Base-by-base conservation (phyloP, 2,888 invertebrate genomes). In the Conchocele bisecta region DNA sequence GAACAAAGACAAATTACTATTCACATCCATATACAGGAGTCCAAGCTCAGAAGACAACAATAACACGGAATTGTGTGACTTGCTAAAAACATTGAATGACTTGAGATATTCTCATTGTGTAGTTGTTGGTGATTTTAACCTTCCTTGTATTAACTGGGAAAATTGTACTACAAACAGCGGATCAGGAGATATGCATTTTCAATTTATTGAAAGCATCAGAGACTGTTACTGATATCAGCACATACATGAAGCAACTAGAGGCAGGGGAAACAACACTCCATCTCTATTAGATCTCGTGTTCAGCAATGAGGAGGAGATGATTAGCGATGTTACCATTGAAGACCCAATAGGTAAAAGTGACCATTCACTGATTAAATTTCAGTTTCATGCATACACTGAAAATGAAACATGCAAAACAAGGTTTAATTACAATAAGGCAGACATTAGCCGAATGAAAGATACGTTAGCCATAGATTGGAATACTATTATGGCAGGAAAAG, bases 261-360 rank as follows among this genome's bases (percentile, higher is more conserved):
- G 28, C 13, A 29, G 69, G 29, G 58, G 57, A n/a, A 31, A 28
- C 9, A 17, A 63, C 13, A 41, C 39, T 11, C 46, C 58, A 9
- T 58, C 58, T 28, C 9, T 58, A 1, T 3, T 66, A 13, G 58
- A 66, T 39, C 15, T 66, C 31, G 42, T 66, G n/a, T 33, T 58
- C n/a, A 41, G 11, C 13, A 58, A 48, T 41, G 58, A 66, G 39
- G 53, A 68, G 28, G 31, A 37, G 13, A 51, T 69, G 63, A 41
- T 69, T 9, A 33, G 17, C 33, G 51, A 69, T 24, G 33, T 56
- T 5, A 22, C 33, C 17, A 29, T 50, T 17, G 29, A 20, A 13
- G 28, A 28, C 13, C 63, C 68, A 1, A 20, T 70, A 15, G 63
- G 59, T 13, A 68, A 70, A 44, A 70, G 70, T 58, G 64, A 70